phyloP scores from a whole-genome alignment of 2,113 vertebrate genomes.

The human (Homo sapiens) region GRCh38 chr3:130543501-130544000 shows the following conservation, averaged over 20 bases:
- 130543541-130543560: not conserved
- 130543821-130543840: not conserved
- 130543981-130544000: not conserved
- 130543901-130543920: not conserved
- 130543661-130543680: not conserved
- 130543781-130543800: not conserved
- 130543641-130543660: not conserved
- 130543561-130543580: not conserved
- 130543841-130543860: not conserved
- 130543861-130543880: not conserved
- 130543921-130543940: not conserved
- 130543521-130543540: not conserved
- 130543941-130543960: not conserved
- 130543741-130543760: not conserved
- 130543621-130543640: not conserved
- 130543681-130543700: not conserved
- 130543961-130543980: not conserved
- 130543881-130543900: not conserved
- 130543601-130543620: not conserved
- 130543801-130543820: not conserved
- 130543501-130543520: not conserved
- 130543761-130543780: not conserved
- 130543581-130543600: not conserved
- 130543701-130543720: not conserved
- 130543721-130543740: not conserved